phyloP scores from a whole-genome alignment of 2,113 vertebrate genomes.

The Lota lota region DNA sequence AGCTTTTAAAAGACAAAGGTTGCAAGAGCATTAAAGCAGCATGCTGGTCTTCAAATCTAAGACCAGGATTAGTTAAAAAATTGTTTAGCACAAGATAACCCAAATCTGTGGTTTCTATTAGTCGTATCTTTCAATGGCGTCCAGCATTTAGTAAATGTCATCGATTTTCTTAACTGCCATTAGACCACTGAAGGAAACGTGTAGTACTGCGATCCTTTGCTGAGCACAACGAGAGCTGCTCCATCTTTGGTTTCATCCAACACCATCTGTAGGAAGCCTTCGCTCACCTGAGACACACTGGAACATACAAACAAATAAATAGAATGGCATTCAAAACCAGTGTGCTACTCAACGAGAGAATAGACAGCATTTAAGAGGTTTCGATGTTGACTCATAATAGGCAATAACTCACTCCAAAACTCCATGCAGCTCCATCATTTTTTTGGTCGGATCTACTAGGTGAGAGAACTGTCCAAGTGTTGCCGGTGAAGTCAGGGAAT shows the following conservation, averaged over 20 bases:
- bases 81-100: too few species aligned
- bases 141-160: too few species aligned
- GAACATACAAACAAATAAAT: conserved; percentile 3
- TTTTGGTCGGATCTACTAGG: background rate
- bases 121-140: too few species aligned
- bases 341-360: background rate
- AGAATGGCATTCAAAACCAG: background rate
- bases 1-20: too few species aligned
- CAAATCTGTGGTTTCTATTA: too few species aligned
- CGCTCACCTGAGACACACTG: conserved; percentile 52
- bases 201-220: background rate
- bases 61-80: too few species aligned
- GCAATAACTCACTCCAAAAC: conserved; percentile 50
- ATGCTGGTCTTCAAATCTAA: too few species aligned
- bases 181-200: conserved; percentile 20
- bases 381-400: background rate
- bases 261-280: conserved; percentile 52
- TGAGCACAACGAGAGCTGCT: conserved; percentile 27
- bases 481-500: background rate
- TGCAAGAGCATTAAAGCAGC: too few species aligned
- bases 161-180: too few species aligned
- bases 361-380: background rate
- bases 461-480: conserved; percentile 35
- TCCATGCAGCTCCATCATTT: background rate
- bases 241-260: conserved; percentile 63